phyloP scores from a whole-genome alignment of 2,888 invertebrate species.

The Spicauda simplicius region DNA sequence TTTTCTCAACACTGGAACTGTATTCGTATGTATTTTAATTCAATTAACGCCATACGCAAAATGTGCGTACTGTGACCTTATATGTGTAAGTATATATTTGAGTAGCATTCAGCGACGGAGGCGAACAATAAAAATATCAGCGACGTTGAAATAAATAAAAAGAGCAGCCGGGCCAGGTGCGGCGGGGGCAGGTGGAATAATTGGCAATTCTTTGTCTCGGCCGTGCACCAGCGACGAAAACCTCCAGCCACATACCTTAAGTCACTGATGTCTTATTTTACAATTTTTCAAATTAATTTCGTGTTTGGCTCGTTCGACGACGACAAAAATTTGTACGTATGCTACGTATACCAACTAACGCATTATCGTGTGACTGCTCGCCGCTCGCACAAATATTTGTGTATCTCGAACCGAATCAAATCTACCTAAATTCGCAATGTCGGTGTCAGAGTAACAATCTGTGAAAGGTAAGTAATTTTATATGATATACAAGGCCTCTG shows the following conservation, averaged over 20 bases:
- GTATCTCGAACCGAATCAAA: slow-evolving; percentile 31
- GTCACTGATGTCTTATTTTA: slow-evolving; percentile 65
- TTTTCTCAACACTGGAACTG: slow-evolving; percentile 20
- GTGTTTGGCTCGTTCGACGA: slow-evolving; percentile 38
- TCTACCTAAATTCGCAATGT: slow-evolving; percentile 34
- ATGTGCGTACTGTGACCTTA: slow-evolving; percentile 38
- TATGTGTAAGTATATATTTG: slow-evolving; percentile 53
- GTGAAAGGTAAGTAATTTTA: slow-evolving; percentile 37
- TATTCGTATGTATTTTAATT: slow-evolving; percentile 37
- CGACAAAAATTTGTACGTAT: slow-evolving; percentile 24
- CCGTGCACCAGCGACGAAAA: slow-evolving; percentile 65
- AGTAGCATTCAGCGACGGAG: slow-evolving; percentile 64
- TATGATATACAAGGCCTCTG: slow-evolving; percentile 34
- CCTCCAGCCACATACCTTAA: slow-evolving; percentile 66
- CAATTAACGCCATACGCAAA: slow-evolving; percentile 39
- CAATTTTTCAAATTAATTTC: slow-evolving; percentile 45
- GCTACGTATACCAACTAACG: neutral
- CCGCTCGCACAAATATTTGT: slow-evolving; percentile 28
- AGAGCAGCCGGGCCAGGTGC: slow-evolving; percentile 80
- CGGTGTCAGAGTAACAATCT: slow-evolving; percentile 33
- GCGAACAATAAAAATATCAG: slow-evolving; percentile 83
- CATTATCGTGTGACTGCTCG: slow-evolving; percentile 13
- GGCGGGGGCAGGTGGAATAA: slow-evolving; percentile 82
- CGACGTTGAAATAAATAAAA: slow-evolving; percentile 82
- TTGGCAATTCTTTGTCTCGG: slow-evolving; percentile 84